Percentiles rank a stretch among this genome's conserved stretches.
These are phyloP conservation scores for Apamea sordens DNA, from an alignment of 2,888 invertebrate species.

Conservation along the genomic window DNA sequence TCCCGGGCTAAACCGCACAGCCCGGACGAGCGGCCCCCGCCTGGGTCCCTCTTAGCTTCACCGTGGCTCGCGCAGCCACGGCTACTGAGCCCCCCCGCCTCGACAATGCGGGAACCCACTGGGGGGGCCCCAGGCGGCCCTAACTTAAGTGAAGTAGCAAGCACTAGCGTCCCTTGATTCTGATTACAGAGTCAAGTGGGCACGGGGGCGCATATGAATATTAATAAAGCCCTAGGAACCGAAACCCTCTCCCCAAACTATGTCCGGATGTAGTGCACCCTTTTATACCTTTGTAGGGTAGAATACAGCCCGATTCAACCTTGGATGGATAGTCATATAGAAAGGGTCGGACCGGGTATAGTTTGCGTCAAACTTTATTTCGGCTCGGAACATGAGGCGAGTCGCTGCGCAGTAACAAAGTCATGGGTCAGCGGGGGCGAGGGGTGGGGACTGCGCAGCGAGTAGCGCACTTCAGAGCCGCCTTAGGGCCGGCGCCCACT, in stretches of 20 bases:
- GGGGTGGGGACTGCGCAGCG: not conserved
- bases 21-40: too few species aligned
- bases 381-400: not conserved
- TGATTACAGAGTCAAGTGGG: constrained; percentile 41
- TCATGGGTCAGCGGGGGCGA: not conserved
- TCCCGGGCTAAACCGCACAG: too few species aligned
- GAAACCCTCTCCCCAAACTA: constrained; percentile 9
- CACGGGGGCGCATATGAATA: constrained; percentile 20
- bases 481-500: too few species aligned
- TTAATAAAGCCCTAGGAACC: constrained; percentile 9
- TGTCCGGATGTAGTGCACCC: constrained; percentile 28
- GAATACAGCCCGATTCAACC: not conserved
- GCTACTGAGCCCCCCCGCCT: too few species aligned
- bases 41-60: too few species aligned
- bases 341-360: not conserved
- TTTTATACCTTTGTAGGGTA: constrained; percentile 25
- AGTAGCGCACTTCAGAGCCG: not conserved
- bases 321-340: not conserved
- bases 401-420: not conserved
- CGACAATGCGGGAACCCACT: too few species aligned
- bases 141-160: constrained; percentile 31
- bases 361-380: not conserved
- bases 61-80: too few species aligned
- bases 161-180: constrained; percentile 25
- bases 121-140: not conserved